These are phyloP conservation scores for Thunnus albacares DNA, from an alignment of 2,797 vertebrate genomes.

Conservation along the genomic window DNA sequence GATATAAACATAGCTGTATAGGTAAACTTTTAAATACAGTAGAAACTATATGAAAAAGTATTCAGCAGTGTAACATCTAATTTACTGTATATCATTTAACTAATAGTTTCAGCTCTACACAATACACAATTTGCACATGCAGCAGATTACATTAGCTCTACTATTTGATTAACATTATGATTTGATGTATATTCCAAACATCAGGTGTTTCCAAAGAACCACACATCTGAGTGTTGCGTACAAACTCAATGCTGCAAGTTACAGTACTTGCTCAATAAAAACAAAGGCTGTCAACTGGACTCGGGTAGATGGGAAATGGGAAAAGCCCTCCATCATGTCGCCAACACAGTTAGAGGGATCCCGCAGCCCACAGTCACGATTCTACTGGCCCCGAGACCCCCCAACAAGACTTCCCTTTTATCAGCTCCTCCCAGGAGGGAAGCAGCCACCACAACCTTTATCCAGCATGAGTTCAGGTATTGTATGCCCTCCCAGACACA, in stretches of 20 bases:
- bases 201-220: not conserved
- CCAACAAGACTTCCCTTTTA: slow-evolving; percentile 75
- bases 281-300: slow-evolving; percentile 7
- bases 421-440: slow-evolving; percentile 61
- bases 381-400: slow-evolving; percentile 45
- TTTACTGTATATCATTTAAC: too few species aligned
- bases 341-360: slow-evolving; percentile 28
- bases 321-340: slow-evolving; percentile 67
- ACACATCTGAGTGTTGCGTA: not conserved
- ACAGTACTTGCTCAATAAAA: slow-evolving; percentile 25
- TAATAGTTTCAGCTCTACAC: not conserved
- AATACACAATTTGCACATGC: not conserved
- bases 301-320: slow-evolving; percentile 37
- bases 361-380: slow-evolving; percentile 42
- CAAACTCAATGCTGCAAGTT: not conserved
- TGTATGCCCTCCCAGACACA: slow-evolving; percentile 66
- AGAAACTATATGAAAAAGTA: too few species aligned
- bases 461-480: slow-evolving; percentile 47
- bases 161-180: not conserved
- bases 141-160: not conserved
- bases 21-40: too few species aligned
- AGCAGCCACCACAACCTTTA: slow-evolving; percentile 61
- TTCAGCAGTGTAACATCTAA: too few species aligned
- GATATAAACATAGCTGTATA: too few species aligned
- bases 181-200: not conserved